Base-by-base conservation (phyloP, 2,113 vertebrate genomes). In the Aphyosemion australe region DNA sequence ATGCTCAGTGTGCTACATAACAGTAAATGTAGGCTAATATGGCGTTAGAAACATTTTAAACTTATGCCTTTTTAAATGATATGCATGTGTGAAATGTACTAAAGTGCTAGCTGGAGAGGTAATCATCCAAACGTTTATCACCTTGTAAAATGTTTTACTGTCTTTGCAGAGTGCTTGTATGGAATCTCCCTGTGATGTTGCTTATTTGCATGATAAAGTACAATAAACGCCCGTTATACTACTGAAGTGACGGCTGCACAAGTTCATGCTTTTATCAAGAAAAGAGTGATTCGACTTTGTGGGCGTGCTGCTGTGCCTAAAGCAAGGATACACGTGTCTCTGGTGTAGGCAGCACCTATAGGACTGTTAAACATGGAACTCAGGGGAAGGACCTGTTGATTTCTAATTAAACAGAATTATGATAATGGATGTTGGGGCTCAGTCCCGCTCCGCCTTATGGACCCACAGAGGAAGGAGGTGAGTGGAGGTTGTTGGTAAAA, bases 171-270 rank as follows among this genome's bases (percentile, higher is more conserved):
- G 50, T 18, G 15, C 20, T 34, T 20, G 0, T 43, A 34, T 37
- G 11, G 66, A 21, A 16, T 41, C 49, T 45, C 26, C 10, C 4
- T 21, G 32, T 18, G 8, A 13, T 4, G 10, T 13, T 10, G 37
- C 32, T 49, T 67, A 42, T 58, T 58, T 67, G 54, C 48, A 39
- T 39, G 52, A 41, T 18, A 34, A 20, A 57, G 11, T 48, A 49
- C 46, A 42, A 49, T 12, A 65, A 65, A 41, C 41, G 19, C 16
- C 19, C 37, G n/a, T 50, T 51, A 59, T 20, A 37, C 42, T 52
- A 39, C 39, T 19, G 6, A 59, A 7, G 46, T 52, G 50, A 20
- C 37, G 43, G 14, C 46, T 61, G 52, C 9, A 19, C 10, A 52
- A 51, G 34, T 37, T 37, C 13, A 51, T 49, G 45, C 41, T 54